Percentiles rank a stretch among this genome's conserved stretches.
These are phyloP conservation scores for Echiichthys vipera DNA, from an alignment of 2,797 vertebrate species.

Conservation along the genomic window DNA sequence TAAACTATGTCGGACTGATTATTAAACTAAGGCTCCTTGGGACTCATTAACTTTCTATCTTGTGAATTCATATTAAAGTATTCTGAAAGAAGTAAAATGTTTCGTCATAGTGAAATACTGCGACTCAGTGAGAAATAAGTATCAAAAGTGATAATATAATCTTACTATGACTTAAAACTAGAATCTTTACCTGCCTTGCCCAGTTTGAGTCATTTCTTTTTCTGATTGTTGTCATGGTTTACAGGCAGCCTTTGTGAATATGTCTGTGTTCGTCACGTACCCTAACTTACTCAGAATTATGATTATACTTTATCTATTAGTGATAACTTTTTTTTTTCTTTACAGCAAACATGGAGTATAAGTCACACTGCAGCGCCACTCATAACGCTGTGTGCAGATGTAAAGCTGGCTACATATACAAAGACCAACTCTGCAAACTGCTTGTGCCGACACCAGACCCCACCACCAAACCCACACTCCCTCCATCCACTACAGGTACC, in stretches of 20 bases:
- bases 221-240: slow-evolving; percentile 16
- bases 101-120: slow-evolving; percentile 51
- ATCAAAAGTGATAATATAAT: slow-evolving; percentile 26
- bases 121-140: slow-evolving; percentile 33
- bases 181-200: slow-evolving; percentile 17
- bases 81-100: slow-evolving; percentile 12
- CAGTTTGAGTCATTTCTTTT: slow-evolving; percentile 58
- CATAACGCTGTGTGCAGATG: slow-evolving; percentile 73
- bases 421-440: slow-evolving; percentile 13
- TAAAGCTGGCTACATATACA: slow-evolving; percentile 68
- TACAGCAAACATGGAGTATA: slow-evolving; percentile 60
- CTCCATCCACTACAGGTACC: slow-evolving; percentile 33
- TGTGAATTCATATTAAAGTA: slow-evolving; percentile 1
- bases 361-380: slow-evolving; percentile 19
- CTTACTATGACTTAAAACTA: slow-evolving; percentile 38
- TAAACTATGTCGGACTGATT: not conserved
- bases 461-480: not conserved
- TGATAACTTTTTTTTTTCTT: slow-evolving; percentile 9
- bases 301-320: not conserved
- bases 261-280: not conserved
- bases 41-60: too few relatives aligned
- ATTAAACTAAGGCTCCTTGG: not conserved
- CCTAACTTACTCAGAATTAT: not conserved
- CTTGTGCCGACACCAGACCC: slow-evolving; percentile 50
- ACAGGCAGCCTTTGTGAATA: not conserved